Evolutionary conservation across 2,888 invertebrate species (phyloP).

Genomic region (Drosophila sordidula): DNA sequence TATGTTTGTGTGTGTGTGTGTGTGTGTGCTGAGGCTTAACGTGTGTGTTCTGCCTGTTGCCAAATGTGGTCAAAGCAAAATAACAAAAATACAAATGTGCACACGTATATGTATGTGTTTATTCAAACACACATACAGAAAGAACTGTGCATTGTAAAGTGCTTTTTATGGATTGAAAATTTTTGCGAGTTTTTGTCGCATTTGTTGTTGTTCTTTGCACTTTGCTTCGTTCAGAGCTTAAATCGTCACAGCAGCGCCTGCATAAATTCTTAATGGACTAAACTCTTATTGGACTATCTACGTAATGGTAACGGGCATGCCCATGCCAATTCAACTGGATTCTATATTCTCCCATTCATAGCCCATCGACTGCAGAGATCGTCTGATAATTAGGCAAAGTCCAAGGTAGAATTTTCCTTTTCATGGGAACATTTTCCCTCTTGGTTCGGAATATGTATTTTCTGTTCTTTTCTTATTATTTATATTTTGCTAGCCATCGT

Average conservation of each 20-base stretch:
- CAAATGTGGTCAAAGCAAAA: constrained; percentile 82
- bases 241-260: constrained; percentile 12
- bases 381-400: constrained; percentile 51
- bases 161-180: constrained; percentile 73
- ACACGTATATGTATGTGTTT: constrained; percentile 5
- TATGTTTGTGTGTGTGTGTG: constrained; percentile 31
- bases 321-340: not conserved
- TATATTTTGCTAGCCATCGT: constrained; percentile 67
- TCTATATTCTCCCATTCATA: constrained; percentile 2
- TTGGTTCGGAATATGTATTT: constrained; percentile 18
- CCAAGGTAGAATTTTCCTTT: constrained; percentile 44
- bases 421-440: constrained; percentile 29
- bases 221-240: constrained; percentile 23
- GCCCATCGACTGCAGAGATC: constrained; percentile 10
- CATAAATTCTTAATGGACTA: constrained; percentile 1
- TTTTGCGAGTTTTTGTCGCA: constrained; percentile 47
- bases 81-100: constrained; percentile 51
- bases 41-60: constrained; percentile 69
- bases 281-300: constrained; percentile 1
- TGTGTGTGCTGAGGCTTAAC: constrained; percentile 52
- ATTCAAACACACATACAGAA: constrained; percentile 15
- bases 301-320: constrained; percentile 5
- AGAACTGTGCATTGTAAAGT: constrained; percentile 61
- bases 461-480: constrained; percentile 55
- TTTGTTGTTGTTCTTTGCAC: constrained; percentile 41